Percentiles rank a stretch among this genome's conserved stretches.
phyloP scores from a whole-genome alignment of 2,797 vertebrate species.

The Periophthalmus magnuspinnatus region DNA sequence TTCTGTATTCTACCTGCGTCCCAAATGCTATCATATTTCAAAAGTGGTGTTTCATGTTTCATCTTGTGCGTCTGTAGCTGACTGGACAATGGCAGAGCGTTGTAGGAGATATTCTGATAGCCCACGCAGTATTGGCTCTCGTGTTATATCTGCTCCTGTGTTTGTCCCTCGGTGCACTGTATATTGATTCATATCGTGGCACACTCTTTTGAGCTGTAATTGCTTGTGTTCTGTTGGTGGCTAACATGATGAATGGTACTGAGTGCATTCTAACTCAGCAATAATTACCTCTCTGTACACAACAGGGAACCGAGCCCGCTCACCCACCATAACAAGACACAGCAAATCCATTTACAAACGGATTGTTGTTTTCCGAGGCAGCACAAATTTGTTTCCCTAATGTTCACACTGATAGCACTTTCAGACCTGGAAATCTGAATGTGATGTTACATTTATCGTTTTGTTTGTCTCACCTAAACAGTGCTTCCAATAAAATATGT shows the following conservation, averaged over 20 bases:
- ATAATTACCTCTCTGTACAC: conserved; percentile 53
- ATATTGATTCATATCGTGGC: conserved; percentile 31
- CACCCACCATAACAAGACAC: conserved; percentile 43
- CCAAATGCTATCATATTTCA: background rate
- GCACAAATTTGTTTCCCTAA: conserved; percentile 46
- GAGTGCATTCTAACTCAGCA: conserved; percentile 49
- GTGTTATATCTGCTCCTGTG: background rate
- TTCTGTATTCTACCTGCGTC: background rate
- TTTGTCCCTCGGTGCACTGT: conserved; percentile 12
- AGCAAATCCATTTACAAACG: conserved; percentile 49
- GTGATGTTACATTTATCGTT: conserved; percentile 18
- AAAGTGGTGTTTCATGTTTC: background rate
- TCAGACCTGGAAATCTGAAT: conserved; percentile 24
- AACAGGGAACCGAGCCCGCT: conserved; percentile 33
- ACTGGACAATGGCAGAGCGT: background rate
- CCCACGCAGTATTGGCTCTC: background rate
- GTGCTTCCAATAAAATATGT: background rate
- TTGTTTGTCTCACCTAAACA: conserved; percentile 20
- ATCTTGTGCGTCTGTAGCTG: background rate
- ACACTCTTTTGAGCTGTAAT: conserved; percentile 19
- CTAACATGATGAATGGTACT: conserved; percentile 48
- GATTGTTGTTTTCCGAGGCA: conserved; percentile 53
- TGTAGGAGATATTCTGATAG: background rate
- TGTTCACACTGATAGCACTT: conserved; percentile 40
- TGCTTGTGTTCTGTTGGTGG: conserved; percentile 20